phyloP scores from a whole-genome alignment of 2,888 invertebrate genomes.

The Noctua fimbriata region DNA sequence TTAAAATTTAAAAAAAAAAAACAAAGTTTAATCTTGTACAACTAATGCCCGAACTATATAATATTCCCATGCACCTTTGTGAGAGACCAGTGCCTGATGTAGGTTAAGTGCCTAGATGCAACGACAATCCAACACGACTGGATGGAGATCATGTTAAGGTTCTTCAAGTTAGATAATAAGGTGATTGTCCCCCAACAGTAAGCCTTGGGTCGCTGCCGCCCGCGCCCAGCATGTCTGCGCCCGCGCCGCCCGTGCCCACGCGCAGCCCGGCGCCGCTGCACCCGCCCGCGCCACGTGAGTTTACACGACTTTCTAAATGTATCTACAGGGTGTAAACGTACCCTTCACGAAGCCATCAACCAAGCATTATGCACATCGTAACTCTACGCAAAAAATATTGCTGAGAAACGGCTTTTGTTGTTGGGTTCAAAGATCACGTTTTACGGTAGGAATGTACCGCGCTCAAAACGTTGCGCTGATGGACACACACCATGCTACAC shows the following conservation, averaged over 20 bases:
- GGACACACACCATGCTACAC: neutral
- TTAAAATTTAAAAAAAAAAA: no score
- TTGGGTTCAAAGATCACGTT: no score
- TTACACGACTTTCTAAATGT: neutral
- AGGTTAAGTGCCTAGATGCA: no score
- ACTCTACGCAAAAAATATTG: no score
- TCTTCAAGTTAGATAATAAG: neutral
- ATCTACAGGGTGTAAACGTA: no score
- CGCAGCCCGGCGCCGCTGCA: slow-evolving; percentile 79
- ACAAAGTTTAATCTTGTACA: no score
- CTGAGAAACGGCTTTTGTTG: no score
- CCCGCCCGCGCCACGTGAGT: slow-evolving; percentile 83
- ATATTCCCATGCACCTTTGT: no score
- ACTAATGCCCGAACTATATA: neutral
- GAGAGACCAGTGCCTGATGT: no score
- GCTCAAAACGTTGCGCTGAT: neutral
- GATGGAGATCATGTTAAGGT: neutral
- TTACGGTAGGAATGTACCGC: neutral
- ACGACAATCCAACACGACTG: no score
- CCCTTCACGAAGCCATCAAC: no score
- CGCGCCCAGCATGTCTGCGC: slow-evolving; percentile 76
- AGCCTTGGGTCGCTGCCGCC: slow-evolving; percentile 67
- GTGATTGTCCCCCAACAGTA: neutral
- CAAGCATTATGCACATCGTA: no score
- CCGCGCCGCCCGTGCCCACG: slow-evolving; percentile 81